Conservation (phyloP, 1,140 invertebrate species). For the Drosophila micromelanica region DNA sequence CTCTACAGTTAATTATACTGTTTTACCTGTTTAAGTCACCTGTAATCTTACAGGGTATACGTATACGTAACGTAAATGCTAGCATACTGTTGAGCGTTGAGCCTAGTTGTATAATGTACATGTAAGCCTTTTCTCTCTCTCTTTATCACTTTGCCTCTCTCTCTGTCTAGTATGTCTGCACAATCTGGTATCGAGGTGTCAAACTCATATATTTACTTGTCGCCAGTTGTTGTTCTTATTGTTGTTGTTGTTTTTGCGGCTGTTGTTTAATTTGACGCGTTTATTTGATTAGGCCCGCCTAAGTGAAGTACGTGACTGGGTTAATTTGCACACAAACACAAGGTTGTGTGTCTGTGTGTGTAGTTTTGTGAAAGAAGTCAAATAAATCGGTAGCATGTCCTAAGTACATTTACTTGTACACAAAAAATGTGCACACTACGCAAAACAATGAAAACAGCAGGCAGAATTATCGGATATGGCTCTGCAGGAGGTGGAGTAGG, state of each 20-base stretch:
- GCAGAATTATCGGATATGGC: background rate
- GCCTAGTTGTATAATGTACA: conserved; percentile 14
- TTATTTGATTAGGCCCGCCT: conserved; percentile 77
- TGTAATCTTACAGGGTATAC: conserved; percentile 7
- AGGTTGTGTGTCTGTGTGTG: conserved; percentile 14
- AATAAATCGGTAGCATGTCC: conserved; percentile 75
- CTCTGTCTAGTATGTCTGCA: conserved; percentile 3
- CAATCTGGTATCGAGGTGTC: conserved; percentile 52
- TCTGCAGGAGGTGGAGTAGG: background rate
- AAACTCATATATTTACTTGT: conserved; percentile 72
- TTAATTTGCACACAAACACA: conserved; percentile 61
- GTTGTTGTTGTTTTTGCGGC: conserved; percentile 33
- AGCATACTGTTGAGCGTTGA: conserved; percentile 30
- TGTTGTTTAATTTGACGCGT: conserved; percentile 77
- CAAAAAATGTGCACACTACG: conserved; percentile 68
- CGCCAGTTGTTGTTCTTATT: conserved; percentile 28
- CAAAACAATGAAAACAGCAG: conserved; percentile 69
- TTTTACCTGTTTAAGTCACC: background rate
- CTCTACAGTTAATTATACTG: background rate
- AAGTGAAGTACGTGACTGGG: conserved; percentile 75
- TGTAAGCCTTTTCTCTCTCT: conserved; percentile 6
- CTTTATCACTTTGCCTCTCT: background rate
- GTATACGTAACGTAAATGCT: background rate
- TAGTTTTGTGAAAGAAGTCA: conserved; percentile 54
- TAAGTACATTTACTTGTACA: conserved; percentile 57